Evolutionary conservation across 2,888 invertebrate genomes (phyloP), one percentile per base, ranked within the genome.

Genomic region (Silvanus unidentatus): DNA sequence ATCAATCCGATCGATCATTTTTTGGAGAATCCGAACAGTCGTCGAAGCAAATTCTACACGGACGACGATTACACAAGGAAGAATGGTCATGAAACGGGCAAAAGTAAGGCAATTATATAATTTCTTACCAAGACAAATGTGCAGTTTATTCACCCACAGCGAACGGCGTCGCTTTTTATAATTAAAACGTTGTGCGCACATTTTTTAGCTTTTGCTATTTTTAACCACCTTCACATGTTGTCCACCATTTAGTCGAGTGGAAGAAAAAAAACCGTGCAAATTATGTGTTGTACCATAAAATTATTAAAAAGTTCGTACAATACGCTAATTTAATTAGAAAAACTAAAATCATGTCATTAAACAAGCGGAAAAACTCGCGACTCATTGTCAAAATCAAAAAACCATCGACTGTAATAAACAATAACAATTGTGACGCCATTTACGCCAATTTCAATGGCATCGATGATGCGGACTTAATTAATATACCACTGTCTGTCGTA

Each of bases 1-100:
- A 69, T 74, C 3, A 82, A 81, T 66, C 71, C 77, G 30, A 63
- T 82, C 45, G 74, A 76, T 45, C 81, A 82, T 57, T 63, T 82
- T 44, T 70, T 59, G 2, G 37, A 37, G 3, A 37, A n/a, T 16
- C 8, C 14, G 5, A 37, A 13, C 5, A 13, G 15, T 8, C 34
- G 35, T 12, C 13, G 16, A 14, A 59, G 56, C 39, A 59, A 55
- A 34, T 61, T 61, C 53, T 61, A 61, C 39, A 57, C 53, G 3
- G 44, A 45, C 9, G 13, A 34, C 34, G 43, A 48, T 48, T 40
- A 53, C 38, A 43, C 43, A 11, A 47, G 42, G 12, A 54, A 54
- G 39, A 44, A 48, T 10, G 43, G 44, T 11, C 54, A 52, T 27
- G 57, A 58, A 27, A 50, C 44, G 37, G 40, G 35, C 27, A 59